Evolutionary conservation across 2,888 invertebrate genomes (phyloP).

Genomic region (Lagria hirta): DNA sequence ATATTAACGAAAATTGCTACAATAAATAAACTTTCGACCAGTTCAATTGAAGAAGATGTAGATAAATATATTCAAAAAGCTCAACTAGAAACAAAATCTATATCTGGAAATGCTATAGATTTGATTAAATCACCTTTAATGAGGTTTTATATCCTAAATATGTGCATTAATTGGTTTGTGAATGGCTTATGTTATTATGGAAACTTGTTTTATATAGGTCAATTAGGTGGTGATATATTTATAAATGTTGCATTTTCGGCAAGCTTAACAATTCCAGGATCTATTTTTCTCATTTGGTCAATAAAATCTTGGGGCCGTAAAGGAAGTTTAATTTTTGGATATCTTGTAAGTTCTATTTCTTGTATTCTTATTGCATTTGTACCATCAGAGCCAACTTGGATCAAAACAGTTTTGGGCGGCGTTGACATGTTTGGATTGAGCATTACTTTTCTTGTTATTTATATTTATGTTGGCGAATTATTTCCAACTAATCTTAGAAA

Average conservation of each 20-base stretch:
- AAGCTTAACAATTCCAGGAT: conserved; percentile 64
- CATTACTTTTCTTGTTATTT: conserved; percentile 81
- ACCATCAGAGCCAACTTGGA: conserved; percentile 56
- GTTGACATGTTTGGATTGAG: conserved; percentile 79
- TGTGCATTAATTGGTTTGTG: conserved; percentile 79
- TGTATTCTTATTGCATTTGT: conserved; percentile 65
- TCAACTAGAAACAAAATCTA: too few relatives aligned
- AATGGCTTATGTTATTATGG: conserved; percentile 88
- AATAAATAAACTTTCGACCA: too few relatives aligned
- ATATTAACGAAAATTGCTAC: too few relatives aligned
- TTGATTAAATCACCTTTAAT: conserved; percentile 70
- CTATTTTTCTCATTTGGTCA: conserved; percentile 60
- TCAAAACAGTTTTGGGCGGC: conserved; percentile 67
- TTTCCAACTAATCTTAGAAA: conserved; percentile 89
- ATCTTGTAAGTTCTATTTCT: conserved; percentile 65
- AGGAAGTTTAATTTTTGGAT: conserved; percentile 65
- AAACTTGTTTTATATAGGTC: conserved; percentile 81
- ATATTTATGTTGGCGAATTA: conserved; percentile 83
- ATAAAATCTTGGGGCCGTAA: conserved; percentile 69
- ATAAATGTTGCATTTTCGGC: conserved; percentile 83
- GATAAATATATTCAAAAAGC: too few relatives aligned
- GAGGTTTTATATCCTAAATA: conserved; percentile 69
- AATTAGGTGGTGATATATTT: conserved; percentile 79
- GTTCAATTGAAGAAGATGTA: too few relatives aligned
- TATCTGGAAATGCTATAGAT: conserved; percentile 60